These are phyloP conservation scores for Pteropus rufus DNA, from an alignment of 2,797 vertebrate genomes.

Conservation along the genomic window DNA sequence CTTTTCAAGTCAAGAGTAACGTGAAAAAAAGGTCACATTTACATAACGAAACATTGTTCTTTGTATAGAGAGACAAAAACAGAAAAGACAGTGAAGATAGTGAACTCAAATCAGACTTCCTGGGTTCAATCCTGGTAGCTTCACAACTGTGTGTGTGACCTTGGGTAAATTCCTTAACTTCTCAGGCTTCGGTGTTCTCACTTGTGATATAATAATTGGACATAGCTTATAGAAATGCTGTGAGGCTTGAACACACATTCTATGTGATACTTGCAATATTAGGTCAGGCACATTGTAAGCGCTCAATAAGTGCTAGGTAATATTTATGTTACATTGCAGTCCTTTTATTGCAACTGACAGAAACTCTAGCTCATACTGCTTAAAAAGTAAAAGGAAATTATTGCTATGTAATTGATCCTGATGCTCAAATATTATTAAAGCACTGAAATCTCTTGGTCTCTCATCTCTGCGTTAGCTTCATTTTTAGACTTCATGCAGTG, in stretches of 20 bases:
- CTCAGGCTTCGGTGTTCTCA: neutral
- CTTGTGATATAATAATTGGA: neutral
- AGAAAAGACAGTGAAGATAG: neutral
- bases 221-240: neutral
- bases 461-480: neutral
- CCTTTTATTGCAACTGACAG: neutral
- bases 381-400: neutral
- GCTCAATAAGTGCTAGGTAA: neutral
- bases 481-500: neutral
- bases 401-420: neutral
- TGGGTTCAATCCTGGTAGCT: neutral
- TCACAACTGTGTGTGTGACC: neutral
- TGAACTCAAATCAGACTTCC: neutral
- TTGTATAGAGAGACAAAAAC: neutral
- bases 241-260: neutral
- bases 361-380: neutral
- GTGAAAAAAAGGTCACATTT: neutral
- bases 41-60: neutral
- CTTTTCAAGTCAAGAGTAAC: neutral
- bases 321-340: neutral
- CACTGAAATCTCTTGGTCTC: neutral
- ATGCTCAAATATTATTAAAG: slow-evolving; percentile 14
- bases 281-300: neutral
- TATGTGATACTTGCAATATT: neutral
- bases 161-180: neutral